phyloP scores from a whole-genome alignment of 2,113 vertebrate genomes.

The Ophiodon elongatus region DNA sequence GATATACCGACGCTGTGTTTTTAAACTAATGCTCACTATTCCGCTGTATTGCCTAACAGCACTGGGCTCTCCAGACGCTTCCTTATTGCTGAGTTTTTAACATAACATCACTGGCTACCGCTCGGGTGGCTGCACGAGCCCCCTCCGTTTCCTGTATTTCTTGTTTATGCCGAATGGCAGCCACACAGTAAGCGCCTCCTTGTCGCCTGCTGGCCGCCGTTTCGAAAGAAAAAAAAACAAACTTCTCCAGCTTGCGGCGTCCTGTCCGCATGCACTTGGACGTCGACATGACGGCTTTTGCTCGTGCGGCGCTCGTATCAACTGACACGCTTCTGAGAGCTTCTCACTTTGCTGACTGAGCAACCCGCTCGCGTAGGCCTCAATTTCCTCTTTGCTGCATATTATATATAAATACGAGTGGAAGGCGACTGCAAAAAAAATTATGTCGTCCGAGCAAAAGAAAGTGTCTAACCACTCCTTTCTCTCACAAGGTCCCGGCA shows the following conservation, averaged over 20 bases:
- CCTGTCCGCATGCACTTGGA: slow-evolving; percentile 36
- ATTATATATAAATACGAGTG: too few species aligned
- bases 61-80: slow-evolving; percentile 43
- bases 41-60: slow-evolving; percentile 34
- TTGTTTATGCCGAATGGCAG: slow-evolving; percentile 82
- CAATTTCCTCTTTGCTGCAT: slow-evolving; percentile 72
- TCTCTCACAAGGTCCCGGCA: slow-evolving; percentile 71
- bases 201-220: not conserved
- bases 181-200: slow-evolving; percentile 64
- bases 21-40: slow-evolving; percentile 31
- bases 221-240: too few species aligned
- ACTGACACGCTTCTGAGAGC: not conserved
- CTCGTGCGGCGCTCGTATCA: not conserved
- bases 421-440: slow-evolving; percentile 20
- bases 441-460: slow-evolving; percentile 27
- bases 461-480: slow-evolving; percentile 50
- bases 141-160: slow-evolving; percentile 87
- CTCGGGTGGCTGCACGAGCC: slow-evolving; percentile 69
- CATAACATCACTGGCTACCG: slow-evolving; percentile 67
- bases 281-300: slow-evolving; percentile 11
- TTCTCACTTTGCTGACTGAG: slow-evolving; percentile 29
- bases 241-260: slow-evolving; percentile 11
- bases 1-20: not conserved
- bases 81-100: slow-evolving; percentile 62
- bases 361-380: slow-evolving; percentile 66